phyloP scores from a whole-genome alignment of 2,888 invertebrate genomes.

The Zeuzera pyrina region DNA sequence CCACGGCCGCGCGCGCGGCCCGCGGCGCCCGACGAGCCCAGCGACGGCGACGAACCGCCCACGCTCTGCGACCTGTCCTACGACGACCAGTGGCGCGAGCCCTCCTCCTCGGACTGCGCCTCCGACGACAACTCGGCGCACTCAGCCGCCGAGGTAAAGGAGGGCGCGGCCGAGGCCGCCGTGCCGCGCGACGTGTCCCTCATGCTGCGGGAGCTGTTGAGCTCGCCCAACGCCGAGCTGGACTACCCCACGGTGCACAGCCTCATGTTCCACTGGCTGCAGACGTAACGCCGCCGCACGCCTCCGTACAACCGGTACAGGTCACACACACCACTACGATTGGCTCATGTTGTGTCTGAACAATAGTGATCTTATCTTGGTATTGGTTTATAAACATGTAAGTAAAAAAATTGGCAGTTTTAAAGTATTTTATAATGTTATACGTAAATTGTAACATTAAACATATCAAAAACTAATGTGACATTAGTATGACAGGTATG shows the following conservation, averaged over 20 bases:
- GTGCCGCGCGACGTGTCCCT: constrained; percentile 31
- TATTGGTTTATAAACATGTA: too few species aligned
- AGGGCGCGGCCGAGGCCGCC: constrained; percentile 23
- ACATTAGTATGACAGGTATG: too few species aligned
- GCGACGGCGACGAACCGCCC: constrained; percentile 60
- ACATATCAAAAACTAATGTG: too few species aligned
- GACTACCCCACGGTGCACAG: constrained; percentile 67
- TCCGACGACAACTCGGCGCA: constrained; percentile 63
- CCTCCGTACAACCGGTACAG: too few species aligned
- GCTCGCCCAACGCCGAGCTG: constrained; percentile 57
- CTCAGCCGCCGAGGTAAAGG: constrained; percentile 41
- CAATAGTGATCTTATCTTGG: too few species aligned
- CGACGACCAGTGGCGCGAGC: constrained; percentile 54
- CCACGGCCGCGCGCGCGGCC: constrained; percentile 36
- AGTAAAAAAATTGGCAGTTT: too few species aligned
- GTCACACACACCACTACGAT: too few species aligned
- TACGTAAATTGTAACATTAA: too few species aligned
- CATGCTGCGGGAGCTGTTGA: constrained; percentile 51
- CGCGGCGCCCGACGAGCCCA: constrained; percentile 45
- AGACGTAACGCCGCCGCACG: constrained; percentile 44
- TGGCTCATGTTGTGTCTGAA: constrained; percentile 24
- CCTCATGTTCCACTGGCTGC: constrained; percentile 69
- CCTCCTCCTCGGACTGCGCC: constrained; percentile 47
- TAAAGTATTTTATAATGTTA: too few species aligned
- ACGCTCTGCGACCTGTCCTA: constrained; percentile 55